Percentiles rank a stretch among this genome's conserved stretches.
These are phyloP conservation scores for Sitobion miscanthi DNA, from an alignment of 1,140 invertebrate species.

Conservation along the genomic window DNA sequence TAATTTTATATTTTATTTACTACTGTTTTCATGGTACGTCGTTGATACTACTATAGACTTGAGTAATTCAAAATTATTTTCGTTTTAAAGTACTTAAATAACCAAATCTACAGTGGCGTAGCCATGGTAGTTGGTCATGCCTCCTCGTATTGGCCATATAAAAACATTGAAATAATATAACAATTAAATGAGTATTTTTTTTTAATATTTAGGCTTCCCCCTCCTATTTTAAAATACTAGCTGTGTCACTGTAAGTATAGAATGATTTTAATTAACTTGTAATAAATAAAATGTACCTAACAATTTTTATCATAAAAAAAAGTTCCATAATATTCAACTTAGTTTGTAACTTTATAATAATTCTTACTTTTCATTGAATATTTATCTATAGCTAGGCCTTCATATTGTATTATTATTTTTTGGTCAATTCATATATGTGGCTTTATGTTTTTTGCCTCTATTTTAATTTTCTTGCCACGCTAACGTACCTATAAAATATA, in stretches of 20 bases:
- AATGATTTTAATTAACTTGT: not conserved
- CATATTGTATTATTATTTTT: too few relatives aligned
- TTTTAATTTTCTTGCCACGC: not conserved
- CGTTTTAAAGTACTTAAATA: not conserved
- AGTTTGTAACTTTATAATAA: not conserved
- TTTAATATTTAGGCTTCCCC: too few relatives aligned
- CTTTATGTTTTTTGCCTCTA: not conserved
- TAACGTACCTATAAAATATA: too few relatives aligned
- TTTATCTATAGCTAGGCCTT: too few relatives aligned
- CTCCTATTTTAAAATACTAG: too few relatives aligned
- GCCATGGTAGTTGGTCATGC: too few relatives aligned
- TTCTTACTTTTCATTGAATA: not conserved
- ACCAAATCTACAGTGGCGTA: too few relatives aligned
- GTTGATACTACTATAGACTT: not conserved
- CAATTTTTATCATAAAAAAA: not conserved
- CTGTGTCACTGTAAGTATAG: not conserved
- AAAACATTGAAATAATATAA: too few relatives aligned
- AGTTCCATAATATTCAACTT: not conserved
- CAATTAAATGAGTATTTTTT: too few relatives aligned
- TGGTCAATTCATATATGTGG: too few relatives aligned
- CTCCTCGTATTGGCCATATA: too few relatives aligned
- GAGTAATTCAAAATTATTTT: not conserved
- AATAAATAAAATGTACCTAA: not conserved
- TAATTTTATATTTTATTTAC: not conserved
- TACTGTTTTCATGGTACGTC: not conserved